A percentile compares a stretch with the other conserved stretches of the same genome.
These are phyloP conservation scores for Fregetta grallaria DNA, from an alignment of 2,113 vertebrate genomes.

Conservation along the genomic window DNA sequence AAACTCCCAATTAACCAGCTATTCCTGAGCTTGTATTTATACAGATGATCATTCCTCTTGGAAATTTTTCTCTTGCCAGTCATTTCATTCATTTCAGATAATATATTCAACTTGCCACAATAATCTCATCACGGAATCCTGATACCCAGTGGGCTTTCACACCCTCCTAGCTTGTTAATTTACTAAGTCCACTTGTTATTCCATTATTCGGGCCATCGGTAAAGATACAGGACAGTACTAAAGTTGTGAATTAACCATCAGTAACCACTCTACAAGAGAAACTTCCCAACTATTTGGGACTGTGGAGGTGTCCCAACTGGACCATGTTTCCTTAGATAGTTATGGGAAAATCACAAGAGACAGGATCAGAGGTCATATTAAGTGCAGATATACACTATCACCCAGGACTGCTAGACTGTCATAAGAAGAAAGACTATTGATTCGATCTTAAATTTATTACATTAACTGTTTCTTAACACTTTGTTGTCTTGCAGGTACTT, in stretches of 20 bases:
- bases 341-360: neutral
- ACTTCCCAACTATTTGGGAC: neutral
- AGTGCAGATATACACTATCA: neutral
- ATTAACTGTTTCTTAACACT: neutral
- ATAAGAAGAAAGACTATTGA: neutral
- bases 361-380: neutral
- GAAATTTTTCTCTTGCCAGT: neutral
- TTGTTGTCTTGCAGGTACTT: neutral
- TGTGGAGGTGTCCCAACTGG: neutral
- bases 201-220: neutral
- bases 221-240: neutral
- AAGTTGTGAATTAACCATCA: neutral
- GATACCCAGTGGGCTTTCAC: neutral
- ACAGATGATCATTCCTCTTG: neutral
- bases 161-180: neutral
- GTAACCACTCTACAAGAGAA: neutral
- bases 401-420: neutral
- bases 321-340: neutral
- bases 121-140: neutral
- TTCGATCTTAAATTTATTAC: neutral
- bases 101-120: neutral
- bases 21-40: neutral
- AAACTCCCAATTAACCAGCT: neutral
- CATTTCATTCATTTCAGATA: neutral
- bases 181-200: neutral